Percentiles rank a stretch among this genome's conserved stretches.
phyloP scores from a whole-genome alignment of 53 echinoderm and acorn worm species.

The Zoroaster sp. region DNA sequence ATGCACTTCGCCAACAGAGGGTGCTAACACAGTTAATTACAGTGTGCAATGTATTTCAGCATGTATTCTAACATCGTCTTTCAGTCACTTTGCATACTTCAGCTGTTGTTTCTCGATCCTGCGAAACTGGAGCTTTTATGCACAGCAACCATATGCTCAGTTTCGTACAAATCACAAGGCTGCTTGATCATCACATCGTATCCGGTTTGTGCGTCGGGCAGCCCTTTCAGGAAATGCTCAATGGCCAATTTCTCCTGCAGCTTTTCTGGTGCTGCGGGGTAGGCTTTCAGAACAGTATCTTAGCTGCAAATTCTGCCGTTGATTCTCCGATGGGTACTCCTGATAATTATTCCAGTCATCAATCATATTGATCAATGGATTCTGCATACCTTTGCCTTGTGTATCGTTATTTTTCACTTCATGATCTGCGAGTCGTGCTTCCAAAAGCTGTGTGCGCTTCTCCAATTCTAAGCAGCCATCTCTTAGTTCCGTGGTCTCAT shows the following conservation, averaged over 20 bases:
- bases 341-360: neutral
- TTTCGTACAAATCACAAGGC: neutral
- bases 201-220: neutral
- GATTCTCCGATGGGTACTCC: neutral
- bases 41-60: no score
- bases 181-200: neutral
- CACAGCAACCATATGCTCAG: neutral
- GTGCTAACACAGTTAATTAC: no score
- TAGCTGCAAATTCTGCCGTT: neutral
- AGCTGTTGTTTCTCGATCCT: no score
- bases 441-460: slow-evolving; percentile 1
- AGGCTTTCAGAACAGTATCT: neutral
- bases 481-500: neutral
- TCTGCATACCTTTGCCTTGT: neutral
- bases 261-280: neutral
- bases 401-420: neutral
- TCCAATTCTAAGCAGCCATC: neutral
- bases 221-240: neutral
- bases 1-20: no score
- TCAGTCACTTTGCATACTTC: no score
- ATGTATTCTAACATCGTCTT: no score
- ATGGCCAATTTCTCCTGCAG: no score
- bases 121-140: neutral
- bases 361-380: slow-evolving; percentile 7
- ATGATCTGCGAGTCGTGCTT: slow-evolving; percentile 10